These are phyloP conservation scores for Caenorhabditis doughertyi DNA, from an alignment of 2,888 invertebrate species.

Conservation along the genomic window DNA sequence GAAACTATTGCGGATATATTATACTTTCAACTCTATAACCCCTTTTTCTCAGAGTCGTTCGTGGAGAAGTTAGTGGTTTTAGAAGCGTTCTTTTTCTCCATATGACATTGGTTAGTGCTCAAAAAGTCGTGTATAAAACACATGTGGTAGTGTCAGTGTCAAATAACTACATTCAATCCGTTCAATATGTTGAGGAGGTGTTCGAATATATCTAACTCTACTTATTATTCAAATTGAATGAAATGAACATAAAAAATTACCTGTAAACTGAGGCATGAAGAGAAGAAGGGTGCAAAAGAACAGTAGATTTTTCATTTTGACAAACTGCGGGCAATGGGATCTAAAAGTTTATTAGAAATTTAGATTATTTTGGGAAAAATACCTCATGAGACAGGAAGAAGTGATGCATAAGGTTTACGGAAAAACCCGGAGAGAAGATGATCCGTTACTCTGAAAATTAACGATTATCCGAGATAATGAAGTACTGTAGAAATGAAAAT, in stretches of 20 bases:
- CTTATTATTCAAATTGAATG: background rate
- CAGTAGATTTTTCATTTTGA: constrained; percentile 37
- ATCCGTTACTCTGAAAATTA: constrained; percentile 41
- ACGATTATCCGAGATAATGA: background rate
- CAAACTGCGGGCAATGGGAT: background rate
- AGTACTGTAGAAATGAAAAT: background rate
- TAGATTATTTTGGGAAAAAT: background rate
- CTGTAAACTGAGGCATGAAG: constrained; percentile 39
- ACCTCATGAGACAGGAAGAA: constrained; percentile 61
- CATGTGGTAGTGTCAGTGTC: constrained; percentile 44
- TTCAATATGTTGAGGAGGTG: constrained; percentile 37
- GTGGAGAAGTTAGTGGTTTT: constrained; percentile 8
- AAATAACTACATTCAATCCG: constrained; percentile 28
- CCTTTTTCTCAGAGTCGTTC: constrained; percentile 29
- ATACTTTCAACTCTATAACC: background rate
- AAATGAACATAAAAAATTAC: constrained; percentile 6
- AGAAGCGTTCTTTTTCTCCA: constrained; percentile 21
- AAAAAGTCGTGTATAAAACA: constrained; percentile 19
- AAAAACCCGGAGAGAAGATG: background rate
- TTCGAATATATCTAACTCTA: background rate
- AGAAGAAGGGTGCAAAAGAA: constrained; percentile 35
- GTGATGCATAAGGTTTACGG: constrained; percentile 50
- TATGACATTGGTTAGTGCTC: constrained; percentile 48
- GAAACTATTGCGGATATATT: too few relatives aligned
- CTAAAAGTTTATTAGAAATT: background rate